Base-by-base conservation (phyloP, 2,113 vertebrate species). In the Narcine bancroftii region DNA sequence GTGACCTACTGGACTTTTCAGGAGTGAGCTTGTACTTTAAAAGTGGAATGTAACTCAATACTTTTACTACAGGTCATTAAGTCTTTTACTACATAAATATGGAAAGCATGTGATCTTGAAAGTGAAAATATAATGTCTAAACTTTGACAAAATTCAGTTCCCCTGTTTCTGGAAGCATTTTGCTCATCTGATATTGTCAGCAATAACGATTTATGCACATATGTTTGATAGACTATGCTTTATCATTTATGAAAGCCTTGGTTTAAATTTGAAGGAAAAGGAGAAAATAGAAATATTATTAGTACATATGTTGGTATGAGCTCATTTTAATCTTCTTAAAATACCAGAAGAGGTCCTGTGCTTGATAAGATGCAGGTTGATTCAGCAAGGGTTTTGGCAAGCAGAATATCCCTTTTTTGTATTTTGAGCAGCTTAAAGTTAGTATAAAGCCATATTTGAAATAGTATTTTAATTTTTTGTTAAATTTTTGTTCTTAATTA, bases 241-340 rank as follows among this genome's bases (percentile, higher is more conserved):
- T 33, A 15, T 53, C 2, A 7, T 2, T 83, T 29, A 53, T 26
- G 53, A 42, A 21, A 11, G 19, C 56, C 36, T 89, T 39, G 0
- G 21, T 39, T 39, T 63, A 63, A 87, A 63, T 87, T 4, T 53
- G n/a, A 47, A 60, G 81, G 81, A 60, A 85, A 9, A 2, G n/a
- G 36, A 19, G 19, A 65, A 65, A 89, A 89, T 65, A 33, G 56
- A 89, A 89, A 63, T 89, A 87, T 17, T 63, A 63, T 4, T 63
- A 63, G 3, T 89, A 5, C n/a, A 63, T 69, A 69, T 66, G 65
- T 42, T 10, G 39, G 21, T 91, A 69, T 69, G 47, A 39, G 47
- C 87, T 91, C 36, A 60, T 36, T 33, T 91, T 91, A 91, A 91
- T 91, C 89, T 45, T 21, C 24, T 91, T 39, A 91, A 91, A 69